Base-by-base conservation (phyloP, 2,113 vertebrate species). In the Sylvietta virens region DNA sequence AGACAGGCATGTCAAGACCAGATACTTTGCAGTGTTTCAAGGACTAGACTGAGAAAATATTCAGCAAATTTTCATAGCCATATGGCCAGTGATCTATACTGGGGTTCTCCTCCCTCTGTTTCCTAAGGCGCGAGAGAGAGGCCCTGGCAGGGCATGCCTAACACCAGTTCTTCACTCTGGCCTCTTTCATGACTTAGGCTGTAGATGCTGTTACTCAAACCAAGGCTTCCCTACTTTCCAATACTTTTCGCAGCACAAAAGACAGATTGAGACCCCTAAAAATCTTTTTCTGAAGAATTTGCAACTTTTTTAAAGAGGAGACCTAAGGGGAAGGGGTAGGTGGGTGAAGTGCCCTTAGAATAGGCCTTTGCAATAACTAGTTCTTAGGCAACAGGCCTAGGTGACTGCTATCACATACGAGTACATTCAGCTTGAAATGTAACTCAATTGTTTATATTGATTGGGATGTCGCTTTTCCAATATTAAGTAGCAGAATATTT, bases 401-500 rank as follows among this genome's bases (percentile, higher is more conserved):
- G 69, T 19, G 22, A 81, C 37, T 53, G 9, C 81, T 84, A 67
- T 21, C 51, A 48, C 40, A 66, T 58, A 88, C 15, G 37, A 67
- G 56, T 39, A 96, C 95, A 95, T 44, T 13, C 57, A 95, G 33
- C 47, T 87, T 66, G 66, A 95, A 93, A 80, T 88, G 54, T 81
- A 95, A 80, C 20, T 65, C 13, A 11, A 42, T 70, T 86, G 50
- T 42, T 95, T 94, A 45, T 70, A 94, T 95, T 97, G 94, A 95
- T 94, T 96, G 78, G 77, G 70, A 86, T 86, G 90, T 71, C 15
- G 22, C 47, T 94, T 93, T 97, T 91, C 84, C 94, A 97, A 69
- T 93, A 96, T 92, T 92, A 97, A 96, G 71, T 94, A 96, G 81
- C 76, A 94, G 91, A 94, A 81, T 93, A 97, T 95, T 97, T 91